Evolutionary conservation across 2,888 invertebrate species (phyloP).

Genomic region (Charanyca ferruginea): DNA sequence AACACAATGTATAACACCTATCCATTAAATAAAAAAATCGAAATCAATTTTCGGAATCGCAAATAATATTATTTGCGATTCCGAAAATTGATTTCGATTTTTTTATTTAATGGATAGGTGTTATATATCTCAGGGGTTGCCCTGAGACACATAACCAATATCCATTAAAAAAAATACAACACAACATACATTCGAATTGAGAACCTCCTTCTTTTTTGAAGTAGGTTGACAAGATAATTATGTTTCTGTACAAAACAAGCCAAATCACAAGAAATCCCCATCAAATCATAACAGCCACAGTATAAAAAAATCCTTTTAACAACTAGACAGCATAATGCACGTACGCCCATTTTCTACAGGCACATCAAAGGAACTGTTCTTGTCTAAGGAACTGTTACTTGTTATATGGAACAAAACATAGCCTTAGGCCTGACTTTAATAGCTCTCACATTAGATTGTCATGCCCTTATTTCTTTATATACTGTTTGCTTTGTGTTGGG

Average conservation of each 20-base stretch:
- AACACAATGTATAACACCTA: too few relatives aligned
- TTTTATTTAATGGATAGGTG: too few relatives aligned
- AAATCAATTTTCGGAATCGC: too few relatives aligned
- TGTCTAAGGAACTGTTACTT: conserved; percentile 6
- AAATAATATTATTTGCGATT: too few relatives aligned
- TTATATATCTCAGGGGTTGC: too few relatives aligned
- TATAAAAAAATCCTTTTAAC: conserved; percentile 1
- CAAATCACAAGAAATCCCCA: not conserved
- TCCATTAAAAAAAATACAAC: too few relatives aligned
- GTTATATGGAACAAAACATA: conserved; percentile 26
- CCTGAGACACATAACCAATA: too few relatives aligned
- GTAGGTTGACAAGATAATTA: too few relatives aligned
- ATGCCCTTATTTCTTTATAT: conserved; percentile 34
- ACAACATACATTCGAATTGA: too few relatives aligned
- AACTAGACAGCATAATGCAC: not conserved
- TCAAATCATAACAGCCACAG: not conserved
- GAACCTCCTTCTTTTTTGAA: too few relatives aligned
- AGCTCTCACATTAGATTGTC: conserved; percentile 31
- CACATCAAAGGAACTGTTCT: conserved; percentile 26
- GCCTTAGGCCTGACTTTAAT: conserved; percentile 33
- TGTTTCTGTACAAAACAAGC: not conserved
- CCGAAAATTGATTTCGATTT: too few relatives aligned
- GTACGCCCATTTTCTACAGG: conserved; percentile 9
- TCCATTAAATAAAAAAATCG: too few relatives aligned
- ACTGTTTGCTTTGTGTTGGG: conserved; percentile 42